Conservation (phyloP, 2,113 vertebrate species). For the Dipodomys stephensi region DNA sequence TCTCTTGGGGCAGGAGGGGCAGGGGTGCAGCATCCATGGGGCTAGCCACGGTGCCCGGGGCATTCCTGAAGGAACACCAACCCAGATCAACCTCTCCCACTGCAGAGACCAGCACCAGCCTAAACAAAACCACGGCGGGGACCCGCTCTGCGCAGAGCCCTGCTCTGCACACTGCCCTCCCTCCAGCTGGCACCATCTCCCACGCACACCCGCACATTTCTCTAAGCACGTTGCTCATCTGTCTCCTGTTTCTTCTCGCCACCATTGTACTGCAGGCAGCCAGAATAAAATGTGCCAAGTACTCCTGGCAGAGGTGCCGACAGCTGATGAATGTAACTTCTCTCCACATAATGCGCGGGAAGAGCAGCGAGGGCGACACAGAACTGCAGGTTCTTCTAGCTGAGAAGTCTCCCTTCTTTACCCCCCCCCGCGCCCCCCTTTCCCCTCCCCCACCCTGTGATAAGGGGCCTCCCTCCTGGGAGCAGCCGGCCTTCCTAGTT, state of each 20-base stretch:
- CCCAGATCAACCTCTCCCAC: slow-evolving; percentile 72
- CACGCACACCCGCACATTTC: slow-evolving; percentile 66
- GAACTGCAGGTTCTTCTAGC: not conserved
- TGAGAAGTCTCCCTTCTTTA: not conserved
- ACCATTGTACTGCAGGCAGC: slow-evolving; percentile 66
- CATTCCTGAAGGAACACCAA: slow-evolving; percentile 33
- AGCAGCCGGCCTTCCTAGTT: not conserved
- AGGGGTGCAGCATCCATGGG: not conserved
- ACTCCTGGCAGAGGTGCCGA: slow-evolving; percentile 79
- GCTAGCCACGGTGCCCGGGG: not conserved
- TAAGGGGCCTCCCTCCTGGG: not conserved
- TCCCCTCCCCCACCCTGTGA: not conserved
- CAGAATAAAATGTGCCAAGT: slow-evolving; percentile 82
- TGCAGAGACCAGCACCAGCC: slow-evolving; percentile 56
- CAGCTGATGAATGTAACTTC: slow-evolving; percentile 67
- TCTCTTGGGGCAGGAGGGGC: not conserved
- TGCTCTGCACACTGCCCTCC: not conserved
- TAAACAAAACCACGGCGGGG: slow-evolving; percentile 74
- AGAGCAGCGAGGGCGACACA: not conserved
- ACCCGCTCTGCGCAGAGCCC: not conserved
- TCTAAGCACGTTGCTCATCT: slow-evolving; percentile 73
- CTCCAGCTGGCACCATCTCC: slow-evolving; percentile 82
- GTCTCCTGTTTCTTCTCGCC: slow-evolving; percentile 79
- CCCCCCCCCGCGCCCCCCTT: not conserved
- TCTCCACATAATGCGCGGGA: not conserved